Evolutionary conservation across 2,113 vertebrate species (phyloP).

Genomic region (Tupaia tana): DNA sequence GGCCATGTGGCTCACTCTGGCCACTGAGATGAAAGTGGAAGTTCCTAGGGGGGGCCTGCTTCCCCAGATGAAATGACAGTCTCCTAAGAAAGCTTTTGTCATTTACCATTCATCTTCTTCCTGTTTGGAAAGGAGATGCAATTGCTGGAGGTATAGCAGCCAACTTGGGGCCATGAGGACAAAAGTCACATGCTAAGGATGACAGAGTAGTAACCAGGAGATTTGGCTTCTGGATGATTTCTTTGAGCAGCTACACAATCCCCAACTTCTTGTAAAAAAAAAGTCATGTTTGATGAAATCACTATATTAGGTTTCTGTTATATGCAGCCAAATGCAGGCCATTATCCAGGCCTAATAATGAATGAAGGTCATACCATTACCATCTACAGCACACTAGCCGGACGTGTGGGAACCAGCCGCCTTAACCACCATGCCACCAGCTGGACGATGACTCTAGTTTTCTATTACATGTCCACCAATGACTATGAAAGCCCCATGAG

Average conservation of each 20-base stretch:
- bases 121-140: background rate
- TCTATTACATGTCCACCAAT: fast-evolving
- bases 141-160: background rate
- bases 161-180: background rate
- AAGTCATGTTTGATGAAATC: background rate
- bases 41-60: background rate
- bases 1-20: background rate
- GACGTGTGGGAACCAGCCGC: background rate
- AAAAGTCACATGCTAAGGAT: background rate
- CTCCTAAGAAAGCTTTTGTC: background rate
- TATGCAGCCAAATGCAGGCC: background rate
- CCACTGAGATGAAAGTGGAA: background rate
- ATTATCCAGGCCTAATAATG: background rate
- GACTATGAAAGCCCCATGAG: background rate
- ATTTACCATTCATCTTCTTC: background rate
- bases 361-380: background rate
- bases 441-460: background rate
- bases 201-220: background rate
- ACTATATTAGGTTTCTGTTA: background rate
- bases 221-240: background rate
- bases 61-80: background rate
- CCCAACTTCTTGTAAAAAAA: background rate
- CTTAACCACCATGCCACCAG: no score
- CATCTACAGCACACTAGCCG: background rate
- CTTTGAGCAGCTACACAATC: background rate